Evolutionary conservation across 2,888 invertebrate genomes (phyloP), one percentile per base, ranked within the genome.

Genomic region (Syrista parreyssii): DNA sequence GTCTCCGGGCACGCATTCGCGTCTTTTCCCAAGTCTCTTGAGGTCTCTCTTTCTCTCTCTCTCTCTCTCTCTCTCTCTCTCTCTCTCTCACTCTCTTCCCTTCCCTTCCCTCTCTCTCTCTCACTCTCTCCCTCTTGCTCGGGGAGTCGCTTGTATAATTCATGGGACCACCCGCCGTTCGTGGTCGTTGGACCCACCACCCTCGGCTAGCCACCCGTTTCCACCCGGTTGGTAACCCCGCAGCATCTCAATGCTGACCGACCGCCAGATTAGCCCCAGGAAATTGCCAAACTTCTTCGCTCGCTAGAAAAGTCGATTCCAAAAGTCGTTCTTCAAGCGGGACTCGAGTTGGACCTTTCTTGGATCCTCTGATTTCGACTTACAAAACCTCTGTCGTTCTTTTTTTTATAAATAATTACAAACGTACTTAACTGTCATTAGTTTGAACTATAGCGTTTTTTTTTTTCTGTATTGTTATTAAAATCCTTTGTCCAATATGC

Each of bases 261-360:
- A 87, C 89, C 89, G 84, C 86, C 88, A 89, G 91, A 91, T 91
- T 91, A 91, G 91, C 89, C 87, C 86, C 88, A 88, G 91, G 90
- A 91, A 91, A 91, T 91, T 91, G 91, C 90, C 90, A 91, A 91
- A 91, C 90, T 91, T 91, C 89, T 88, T 88, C 87, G 82, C 84
- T 84, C 82, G 84, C 85, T 83, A 84, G 86, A 86, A 90, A 90
- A 90, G 90, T 89, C 89, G 87, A 89, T 89, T 87, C 85, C 82
- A 86, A 91, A 89, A 89, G 89, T 88, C 89, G 88, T 89, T 87
- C 88, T 84, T 90, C 89, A 89, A 88, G 86, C 87, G 85, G 82
- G 83, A 80, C 78, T 23, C 23, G 55, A 55, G 55, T 55, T 55
- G 55, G 23, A 55, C 55, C 55, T 55, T 55, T 23, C 55, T 55